phyloP scores from a whole-genome alignment of 1,140 invertebrate species.

The Pinna nobilis region DNA sequence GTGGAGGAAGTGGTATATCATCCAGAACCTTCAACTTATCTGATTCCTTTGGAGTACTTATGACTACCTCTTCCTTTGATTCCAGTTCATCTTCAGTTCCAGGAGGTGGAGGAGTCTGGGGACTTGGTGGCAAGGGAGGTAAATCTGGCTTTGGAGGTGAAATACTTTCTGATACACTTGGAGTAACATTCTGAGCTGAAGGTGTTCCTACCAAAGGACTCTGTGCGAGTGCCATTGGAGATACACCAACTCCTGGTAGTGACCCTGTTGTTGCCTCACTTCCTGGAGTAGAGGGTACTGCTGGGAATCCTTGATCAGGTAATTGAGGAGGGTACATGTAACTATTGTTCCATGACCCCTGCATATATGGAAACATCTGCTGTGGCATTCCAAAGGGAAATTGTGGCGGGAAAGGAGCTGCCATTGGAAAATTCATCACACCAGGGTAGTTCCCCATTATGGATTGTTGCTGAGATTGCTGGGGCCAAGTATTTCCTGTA shows the following conservation, averaged over 20 bases:
- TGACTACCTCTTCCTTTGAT: slow-evolving; percentile 17
- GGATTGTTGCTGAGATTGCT: slow-evolving; percentile 14
- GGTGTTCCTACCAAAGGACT: background rate
- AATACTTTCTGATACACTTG: slow-evolving; percentile 18
- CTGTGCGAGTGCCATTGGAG: background rate
- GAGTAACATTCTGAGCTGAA: slow-evolving; percentile 2
- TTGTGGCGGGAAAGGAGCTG: slow-evolving; percentile 30
- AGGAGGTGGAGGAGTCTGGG: slow-evolving; percentile 45
- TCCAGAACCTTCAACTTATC: slow-evolving; percentile 32
- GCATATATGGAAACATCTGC: slow-evolving; percentile 41
- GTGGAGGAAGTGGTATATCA: slow-evolving; percentile 43
- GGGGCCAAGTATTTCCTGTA: slow-evolving; percentile 8
- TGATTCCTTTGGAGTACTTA: slow-evolving; percentile 6
- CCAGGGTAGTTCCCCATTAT: slow-evolving; percentile 14
- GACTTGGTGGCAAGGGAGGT: slow-evolving; percentile 31
- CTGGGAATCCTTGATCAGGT: slow-evolving; percentile 6
- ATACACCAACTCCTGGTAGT: background rate
- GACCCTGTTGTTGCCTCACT: background rate
- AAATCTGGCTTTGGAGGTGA: slow-evolving; percentile 42
- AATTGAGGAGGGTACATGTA: slow-evolving; percentile 25
- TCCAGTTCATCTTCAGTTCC: slow-evolving; percentile 47
- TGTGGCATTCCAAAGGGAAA: slow-evolving; percentile 38
- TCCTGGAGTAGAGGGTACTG: background rate
- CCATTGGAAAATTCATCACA: slow-evolving; percentile 44
- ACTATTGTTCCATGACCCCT: slow-evolving; percentile 30